Percentiles rank a stretch among this genome's conserved stretches.
Evolutionary conservation across 2,888 invertebrate genomes (phyloP).

Genomic region (Camptogramma bilineatum): DNA sequence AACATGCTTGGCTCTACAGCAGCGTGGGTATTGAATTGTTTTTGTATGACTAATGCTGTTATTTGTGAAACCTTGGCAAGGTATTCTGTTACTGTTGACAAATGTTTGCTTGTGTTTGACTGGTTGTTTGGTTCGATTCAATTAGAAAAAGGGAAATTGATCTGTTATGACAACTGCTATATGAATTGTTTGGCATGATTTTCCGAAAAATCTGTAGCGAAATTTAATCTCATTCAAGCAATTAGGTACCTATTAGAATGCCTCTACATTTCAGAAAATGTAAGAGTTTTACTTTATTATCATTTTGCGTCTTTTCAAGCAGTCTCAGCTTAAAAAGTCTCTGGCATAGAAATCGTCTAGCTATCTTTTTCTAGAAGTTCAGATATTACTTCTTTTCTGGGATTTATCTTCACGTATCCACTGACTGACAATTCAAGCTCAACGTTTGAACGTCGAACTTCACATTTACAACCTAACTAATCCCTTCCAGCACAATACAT

Average conservation of each 20-base stretch:
- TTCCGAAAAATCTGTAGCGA: background rate
- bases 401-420: too few species aligned
- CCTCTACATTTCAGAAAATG: too few species aligned
- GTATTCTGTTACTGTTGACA: slow-evolving; percentile 70
- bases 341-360: too few species aligned
- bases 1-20: slow-evolving; percentile 59
- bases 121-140: slow-evolving; percentile 41
- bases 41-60: slow-evolving; percentile 72
- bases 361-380: too few species aligned
- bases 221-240: background rate
- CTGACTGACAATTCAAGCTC: too few species aligned
- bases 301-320: too few species aligned
- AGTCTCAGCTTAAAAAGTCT: too few species aligned
- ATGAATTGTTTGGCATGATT: background rate
- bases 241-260: background rate
- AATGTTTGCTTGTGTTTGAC: slow-evolving; percentile 55
- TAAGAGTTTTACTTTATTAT: too few species aligned
- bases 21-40: slow-evolving; percentile 71
- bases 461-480: too few species aligned
- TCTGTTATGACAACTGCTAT: slow-evolving; percentile 4
- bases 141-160: slow-evolving; percentile 8
- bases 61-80: slow-evolving; percentile 68
- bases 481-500: too few species aligned
- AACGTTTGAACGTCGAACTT: too few species aligned
- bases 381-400: too few species aligned